phyloP scores from a whole-genome alignment of 2,797 vertebrate genomes.

The Leucoraja ocellata region DNA sequence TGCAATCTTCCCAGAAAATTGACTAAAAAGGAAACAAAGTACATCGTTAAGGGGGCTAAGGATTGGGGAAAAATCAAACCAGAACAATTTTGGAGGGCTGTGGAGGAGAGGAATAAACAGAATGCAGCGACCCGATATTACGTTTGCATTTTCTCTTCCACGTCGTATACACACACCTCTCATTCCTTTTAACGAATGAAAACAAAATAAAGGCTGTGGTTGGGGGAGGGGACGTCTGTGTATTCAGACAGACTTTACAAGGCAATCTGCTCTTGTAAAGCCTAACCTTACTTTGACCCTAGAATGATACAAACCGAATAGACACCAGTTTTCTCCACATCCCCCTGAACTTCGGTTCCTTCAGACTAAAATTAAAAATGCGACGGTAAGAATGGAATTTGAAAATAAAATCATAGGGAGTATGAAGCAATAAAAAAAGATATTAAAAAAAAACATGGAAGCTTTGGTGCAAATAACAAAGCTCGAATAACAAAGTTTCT shows the following conservation, averaged over 20 bases:
- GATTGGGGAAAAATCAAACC: not conserved
- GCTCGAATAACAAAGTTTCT: not conserved
- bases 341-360: not conserved
- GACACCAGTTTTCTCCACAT: slow-evolving; percentile 22
- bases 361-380: not conserved
- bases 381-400: not conserved
- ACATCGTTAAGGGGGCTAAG: not conserved
- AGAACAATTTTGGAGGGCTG: not conserved
- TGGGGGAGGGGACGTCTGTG: slow-evolving; percentile 16
- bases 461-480: slow-evolving; percentile 19
- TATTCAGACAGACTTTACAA: slow-evolving; percentile 39
- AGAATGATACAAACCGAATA: slow-evolving; percentile 42
- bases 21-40: not conserved
- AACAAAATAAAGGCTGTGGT: slow-evolving; percentile 31
- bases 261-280: slow-evolving; percentile 39
- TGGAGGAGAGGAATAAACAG: not conserved
- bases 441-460: not conserved
- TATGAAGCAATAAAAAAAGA: not conserved
- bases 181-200: not conserved
- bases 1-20: not conserved
- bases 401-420: not conserved
- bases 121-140: not conserved
- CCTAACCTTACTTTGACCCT: slow-evolving; percentile 46
- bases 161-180: slow-evolving; percentile 3
- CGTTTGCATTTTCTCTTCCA: not conserved